phyloP scores from a whole-genome alignment of 2,113 vertebrate genomes.

The Phoxinus phoxinus region DNA sequence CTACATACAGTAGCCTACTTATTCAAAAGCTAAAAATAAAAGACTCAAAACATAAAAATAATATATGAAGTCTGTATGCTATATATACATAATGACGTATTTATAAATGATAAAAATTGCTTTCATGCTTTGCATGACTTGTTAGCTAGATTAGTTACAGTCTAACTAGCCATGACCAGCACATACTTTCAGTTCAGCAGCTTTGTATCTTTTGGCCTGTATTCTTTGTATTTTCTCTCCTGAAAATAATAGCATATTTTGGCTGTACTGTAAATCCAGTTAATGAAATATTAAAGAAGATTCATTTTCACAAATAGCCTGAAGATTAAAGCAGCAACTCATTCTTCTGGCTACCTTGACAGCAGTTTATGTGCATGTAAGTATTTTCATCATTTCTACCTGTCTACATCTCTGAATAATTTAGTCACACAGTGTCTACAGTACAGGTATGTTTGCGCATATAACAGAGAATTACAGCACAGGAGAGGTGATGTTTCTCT shows the following conservation, averaged over 20 bases:
- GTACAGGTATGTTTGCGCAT: not conserved
- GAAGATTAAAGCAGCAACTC: conserved; percentile 6
- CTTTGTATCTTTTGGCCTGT: not conserved
- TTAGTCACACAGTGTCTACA: not conserved
- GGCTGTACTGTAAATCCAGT: not conserved
- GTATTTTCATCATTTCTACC: not conserved
- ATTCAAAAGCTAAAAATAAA: not conserved
- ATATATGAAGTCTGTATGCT: not conserved
- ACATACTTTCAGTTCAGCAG: not conserved
- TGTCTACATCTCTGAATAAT: not conserved
- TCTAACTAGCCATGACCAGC: not conserved
- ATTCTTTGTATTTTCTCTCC: not conserved
- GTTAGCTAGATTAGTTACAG: not conserved
- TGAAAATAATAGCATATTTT: not conserved
- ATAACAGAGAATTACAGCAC: not conserved
- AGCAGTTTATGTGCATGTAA: not conserved
- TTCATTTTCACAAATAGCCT: not conserved
- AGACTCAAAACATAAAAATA: not conserved
- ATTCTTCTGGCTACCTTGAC: not conserved
- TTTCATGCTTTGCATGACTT: not conserved
- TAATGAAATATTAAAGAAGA: not conserved
- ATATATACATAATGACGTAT: not conserved
- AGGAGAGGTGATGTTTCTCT: not conserved
- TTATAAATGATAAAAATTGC: not conserved
- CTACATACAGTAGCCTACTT: too few relatives aligned